These are phyloP conservation scores for Metridium senile DNA, from an alignment of 92 coral and sea anemone species.

Conservation along the genomic window DNA sequence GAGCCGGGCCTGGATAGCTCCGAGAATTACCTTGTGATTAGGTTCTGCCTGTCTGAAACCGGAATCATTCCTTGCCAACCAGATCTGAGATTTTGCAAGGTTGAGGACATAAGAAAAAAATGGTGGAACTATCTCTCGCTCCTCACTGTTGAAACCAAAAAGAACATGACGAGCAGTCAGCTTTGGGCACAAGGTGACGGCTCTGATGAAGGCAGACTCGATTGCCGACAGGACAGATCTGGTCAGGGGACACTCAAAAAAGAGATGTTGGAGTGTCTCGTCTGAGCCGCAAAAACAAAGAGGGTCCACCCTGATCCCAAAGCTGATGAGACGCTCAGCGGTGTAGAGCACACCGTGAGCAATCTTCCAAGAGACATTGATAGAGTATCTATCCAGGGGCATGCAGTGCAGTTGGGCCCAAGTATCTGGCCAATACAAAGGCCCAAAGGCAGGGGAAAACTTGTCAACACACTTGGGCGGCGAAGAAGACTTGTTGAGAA, in stretches of 20 bases:
- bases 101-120: neutral
- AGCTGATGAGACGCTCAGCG: slow-evolving; percentile 7
- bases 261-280: slow-evolving; percentile 20
- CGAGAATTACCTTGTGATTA: neutral
- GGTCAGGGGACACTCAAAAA: slow-evolving; percentile 6
- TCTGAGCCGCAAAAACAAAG: slow-evolving; percentile 11
- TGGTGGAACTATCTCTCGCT: neutral
- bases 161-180: slow-evolving; percentile 20
- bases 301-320: neutral
- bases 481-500: neutral
- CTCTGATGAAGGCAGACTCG: neutral
- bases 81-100: neutral
- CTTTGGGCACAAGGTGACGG: neutral
- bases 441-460: slow-evolving; percentile 7
- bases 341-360: slow-evolving; percentile 47
- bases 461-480: slow-evolving; percentile 12
- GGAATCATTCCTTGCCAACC: slow-evolving; percentile 10
- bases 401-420: neutral
- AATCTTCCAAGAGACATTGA: slow-evolving; percentile 32
- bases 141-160: slow-evolving; percentile 28
- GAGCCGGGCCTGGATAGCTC: neutral
- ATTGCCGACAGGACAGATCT: neutral
- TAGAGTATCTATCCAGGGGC: neutral
- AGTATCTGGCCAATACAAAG: slow-evolving; percentile 10
- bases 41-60: slow-evolving; percentile 5